Conservation (phyloP, 2,113 vertebrate species). For the Lamprologus lemairii region DNA sequence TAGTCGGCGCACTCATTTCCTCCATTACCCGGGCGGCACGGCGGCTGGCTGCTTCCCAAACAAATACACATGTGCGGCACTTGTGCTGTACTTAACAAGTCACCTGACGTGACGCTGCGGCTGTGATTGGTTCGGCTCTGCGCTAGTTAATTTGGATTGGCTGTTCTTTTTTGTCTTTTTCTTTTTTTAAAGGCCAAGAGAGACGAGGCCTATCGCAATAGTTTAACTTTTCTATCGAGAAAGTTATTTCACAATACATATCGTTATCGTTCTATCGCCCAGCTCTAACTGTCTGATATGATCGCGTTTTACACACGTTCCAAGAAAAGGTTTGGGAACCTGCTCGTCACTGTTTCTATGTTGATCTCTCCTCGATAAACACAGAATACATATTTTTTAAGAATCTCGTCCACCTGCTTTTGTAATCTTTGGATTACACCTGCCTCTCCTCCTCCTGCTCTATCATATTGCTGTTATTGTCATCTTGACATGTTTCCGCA, state of each 20-base stretch:
- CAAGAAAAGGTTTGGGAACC: not conserved
- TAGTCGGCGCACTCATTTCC: fast-evolving
- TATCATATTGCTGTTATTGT: fast-evolving
- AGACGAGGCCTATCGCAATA: fast-evolving
- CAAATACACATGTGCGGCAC: fast-evolving
- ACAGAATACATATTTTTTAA: not conserved
- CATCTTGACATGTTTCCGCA: not conserved
- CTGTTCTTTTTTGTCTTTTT: fast-evolving
- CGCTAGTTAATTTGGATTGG: fast-evolving
- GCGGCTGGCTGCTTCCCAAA: no score
- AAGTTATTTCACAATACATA: no score
- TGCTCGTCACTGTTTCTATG: not conserved
- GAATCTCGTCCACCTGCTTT: not conserved
- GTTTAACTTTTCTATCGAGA: fast-evolving
- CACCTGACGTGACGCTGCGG: no score
- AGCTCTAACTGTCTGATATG: not conserved
- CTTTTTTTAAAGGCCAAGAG: fast-evolving
- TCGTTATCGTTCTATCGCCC: no score
- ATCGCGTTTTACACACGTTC: not conserved
- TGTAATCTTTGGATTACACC: not conserved
- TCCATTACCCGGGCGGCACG: no score
- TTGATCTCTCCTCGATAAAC: not conserved
- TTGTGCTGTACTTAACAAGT: fast-evolving
- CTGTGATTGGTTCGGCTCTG: no score
- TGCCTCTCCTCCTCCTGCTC: not conserved